phyloP scores from a whole-genome alignment of 1,140 invertebrate genomes.

The Caenorhabditis briggsae region DNA sequence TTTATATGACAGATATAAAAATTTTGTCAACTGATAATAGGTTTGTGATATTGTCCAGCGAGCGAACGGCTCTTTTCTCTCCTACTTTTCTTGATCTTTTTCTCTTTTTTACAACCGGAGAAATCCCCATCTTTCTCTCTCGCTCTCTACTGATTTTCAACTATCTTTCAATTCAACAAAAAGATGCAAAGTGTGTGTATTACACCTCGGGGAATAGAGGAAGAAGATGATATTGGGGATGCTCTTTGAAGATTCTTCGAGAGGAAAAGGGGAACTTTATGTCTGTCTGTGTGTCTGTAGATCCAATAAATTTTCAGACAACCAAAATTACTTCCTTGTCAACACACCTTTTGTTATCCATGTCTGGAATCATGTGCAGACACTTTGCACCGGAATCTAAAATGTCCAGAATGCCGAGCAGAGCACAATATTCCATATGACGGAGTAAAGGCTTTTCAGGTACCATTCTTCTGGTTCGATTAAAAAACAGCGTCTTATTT shows the following conservation, averaged over 20 bases:
- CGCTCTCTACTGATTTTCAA: conserved; percentile 22
- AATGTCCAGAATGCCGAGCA: conserved; percentile 97
- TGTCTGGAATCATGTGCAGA: conserved; percentile 96
- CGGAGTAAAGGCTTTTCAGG: conserved; percentile 85
- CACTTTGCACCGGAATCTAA: conserved; percentile 91
- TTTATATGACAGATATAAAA: no score
- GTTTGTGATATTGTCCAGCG: no score
- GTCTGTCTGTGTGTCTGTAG: neutral
- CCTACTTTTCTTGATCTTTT: neutral
- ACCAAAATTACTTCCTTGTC: conserved; percentile 97
- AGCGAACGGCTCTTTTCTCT: conserved; percentile 19
- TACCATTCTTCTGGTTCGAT: neutral
- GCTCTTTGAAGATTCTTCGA: neutral
- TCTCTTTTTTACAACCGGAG: conserved; percentile 44
- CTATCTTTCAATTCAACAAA: conserved; percentile 12
- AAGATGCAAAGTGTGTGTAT: conserved; percentile 42
- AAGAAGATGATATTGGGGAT: neutral
- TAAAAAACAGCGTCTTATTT: conserved; percentile 79
- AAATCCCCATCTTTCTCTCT: conserved; percentile 3
- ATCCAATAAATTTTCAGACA: conserved; percentile 83
- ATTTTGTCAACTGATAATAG: no score
- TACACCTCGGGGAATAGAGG: neutral
- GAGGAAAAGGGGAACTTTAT: neutral
- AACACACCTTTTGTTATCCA: conserved; percentile 99
- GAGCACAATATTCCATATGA: conserved; percentile 97